Evolutionary conservation across 2,888 invertebrate genomes (phyloP), one percentile per base, ranked within the genome.

Genomic region (Marasmarcha lunaedactyla): DNA sequence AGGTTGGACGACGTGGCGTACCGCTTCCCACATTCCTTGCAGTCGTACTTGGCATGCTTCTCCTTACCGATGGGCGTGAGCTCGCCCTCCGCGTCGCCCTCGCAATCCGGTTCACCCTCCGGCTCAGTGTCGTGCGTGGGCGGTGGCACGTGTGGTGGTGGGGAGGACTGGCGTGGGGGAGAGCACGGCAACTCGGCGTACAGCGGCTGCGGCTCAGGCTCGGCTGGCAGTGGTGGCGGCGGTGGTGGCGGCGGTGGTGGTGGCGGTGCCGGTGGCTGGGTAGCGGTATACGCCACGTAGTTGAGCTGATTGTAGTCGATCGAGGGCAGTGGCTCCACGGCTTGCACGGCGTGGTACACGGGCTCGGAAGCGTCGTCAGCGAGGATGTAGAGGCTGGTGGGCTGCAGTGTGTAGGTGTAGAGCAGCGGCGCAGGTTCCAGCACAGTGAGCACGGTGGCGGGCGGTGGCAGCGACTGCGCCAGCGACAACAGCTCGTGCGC

Each of bases 1-100:
- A 96, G 84, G 63, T 96, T 96, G 15, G 94, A 94, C 1, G 93
- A 93, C 0, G 95, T 96, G 40, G 95, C 94, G 71, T 95, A 95
- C 50, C 90, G 87, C 67, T 95, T 95, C 13, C 95, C 95, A 64
- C 95, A 95, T 57, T 94, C 93, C 40, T 55, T 56, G 45, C 79
- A 78, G 35, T 62, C 62, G 42, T 63, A 74, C 46, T 96, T 97
- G 39, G 93, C 87, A 5, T 43, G 26, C 46, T 95, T 89, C 70
- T 94, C 95, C 92, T 95, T 97, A 37, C 94, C 78, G 0, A 93
- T 94, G 0, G 35, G 39, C 14, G 37, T 11, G 9, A 10, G 2
- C 10, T 9, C n/a, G 9, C 2, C 2, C 30, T 11, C n/a, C 43
- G 39, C 38, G 47, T 45, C 35, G 40, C 15, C 36, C 33, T 45